These are phyloP conservation scores for Menidia menidia DNA, from an alignment of 2,797 vertebrate genomes.

Conservation along the genomic window DNA sequence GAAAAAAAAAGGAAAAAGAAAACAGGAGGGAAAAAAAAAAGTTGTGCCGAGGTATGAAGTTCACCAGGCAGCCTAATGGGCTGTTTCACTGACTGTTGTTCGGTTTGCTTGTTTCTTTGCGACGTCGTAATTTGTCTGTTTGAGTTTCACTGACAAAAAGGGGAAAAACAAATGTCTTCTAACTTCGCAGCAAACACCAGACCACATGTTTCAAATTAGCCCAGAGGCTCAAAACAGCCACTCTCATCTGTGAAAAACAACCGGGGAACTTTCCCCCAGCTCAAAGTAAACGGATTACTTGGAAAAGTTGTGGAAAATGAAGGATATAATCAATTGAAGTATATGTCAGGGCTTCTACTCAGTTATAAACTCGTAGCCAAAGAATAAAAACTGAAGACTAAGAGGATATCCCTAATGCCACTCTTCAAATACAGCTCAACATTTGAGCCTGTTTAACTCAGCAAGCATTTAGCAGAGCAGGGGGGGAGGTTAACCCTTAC, in stretches of 20 bases:
- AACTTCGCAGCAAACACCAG: constrained; percentile 59
- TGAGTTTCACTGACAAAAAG: constrained; percentile 35
- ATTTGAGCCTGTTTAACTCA: constrained; percentile 47
- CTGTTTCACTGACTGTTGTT: constrained; percentile 52
- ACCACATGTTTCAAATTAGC: constrained; percentile 57
- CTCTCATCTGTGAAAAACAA: constrained; percentile 60
- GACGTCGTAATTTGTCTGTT: constrained; percentile 33
- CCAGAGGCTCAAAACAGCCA: constrained; percentile 51
- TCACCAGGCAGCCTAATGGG: constrained; percentile 65
- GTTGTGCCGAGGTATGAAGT: constrained; percentile 76
- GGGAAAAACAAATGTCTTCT: constrained; percentile 42
- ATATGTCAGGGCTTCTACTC: constrained; percentile 9
- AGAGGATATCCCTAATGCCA: constrained; percentile 47
- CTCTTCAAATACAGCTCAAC: constrained; percentile 62
- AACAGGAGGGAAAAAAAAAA: constrained; percentile 56
- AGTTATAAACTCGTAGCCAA: constrained; percentile 13
- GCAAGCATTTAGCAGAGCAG: constrained; percentile 37
- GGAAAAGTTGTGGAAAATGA: constrained; percentile 12
- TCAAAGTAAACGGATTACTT: constrained; percentile 36
- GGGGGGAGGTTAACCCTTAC: constrained; percentile 68
- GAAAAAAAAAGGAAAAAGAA: constrained; percentile 40
- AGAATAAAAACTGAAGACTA: constrained; percentile 56
- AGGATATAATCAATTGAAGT: constrained; percentile 1
- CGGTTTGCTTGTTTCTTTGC: constrained; percentile 36
- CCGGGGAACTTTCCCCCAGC: constrained; percentile 24